Percentiles rank a stretch among this genome's conserved stretches.
Conservation (phyloP, 2,888 invertebrate species). For the Xanthorhoe designata region DNA sequence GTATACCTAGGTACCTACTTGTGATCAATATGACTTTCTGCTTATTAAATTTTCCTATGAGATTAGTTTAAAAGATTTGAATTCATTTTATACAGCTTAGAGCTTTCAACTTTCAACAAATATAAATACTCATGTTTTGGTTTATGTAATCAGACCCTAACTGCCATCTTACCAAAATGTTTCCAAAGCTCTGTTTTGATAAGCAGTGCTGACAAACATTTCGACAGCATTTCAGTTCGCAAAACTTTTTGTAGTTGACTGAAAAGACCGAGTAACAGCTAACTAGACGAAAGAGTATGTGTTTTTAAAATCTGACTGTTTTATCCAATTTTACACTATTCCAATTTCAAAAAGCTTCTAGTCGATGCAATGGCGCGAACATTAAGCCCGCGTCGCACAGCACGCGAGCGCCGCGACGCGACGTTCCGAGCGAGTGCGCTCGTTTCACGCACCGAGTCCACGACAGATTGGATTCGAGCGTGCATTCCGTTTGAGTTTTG, state of each 20-base stretch:
- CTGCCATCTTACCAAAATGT: too few species aligned
- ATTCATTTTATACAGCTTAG: too few species aligned
- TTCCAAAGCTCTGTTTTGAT: too few species aligned
- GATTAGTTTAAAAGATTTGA: too few species aligned
- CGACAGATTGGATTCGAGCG: slow-evolving; percentile 37
- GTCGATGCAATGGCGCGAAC: slow-evolving; percentile 18
- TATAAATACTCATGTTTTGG: too few species aligned
- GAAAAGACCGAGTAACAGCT: not conserved
- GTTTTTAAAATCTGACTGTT: not conserved
- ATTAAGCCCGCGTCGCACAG: slow-evolving; percentile 27
- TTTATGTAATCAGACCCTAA: too few species aligned
- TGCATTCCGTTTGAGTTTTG: slow-evolving; percentile 41
- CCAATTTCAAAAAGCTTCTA: slow-evolving; percentile 26
- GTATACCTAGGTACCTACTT: too few species aligned
- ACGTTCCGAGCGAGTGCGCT: slow-evolving; percentile 21
- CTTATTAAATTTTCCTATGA: too few species aligned
- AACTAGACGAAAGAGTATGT: not conserved
- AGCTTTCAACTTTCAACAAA: too few species aligned
- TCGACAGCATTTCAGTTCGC: too few species aligned
- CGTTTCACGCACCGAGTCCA: slow-evolving; percentile 30
- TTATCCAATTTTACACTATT: slow-evolving; percentile 14
- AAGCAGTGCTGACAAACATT: too few species aligned
- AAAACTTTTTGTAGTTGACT: not conserved
- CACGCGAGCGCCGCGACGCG: slow-evolving; percentile 22
- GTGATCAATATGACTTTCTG: too few species aligned